Percentiles rank a stretch among this genome's conserved stretches.
These are phyloP conservation scores for Rhabdornis inornatus DNA, from an alignment of 2,113 vertebrate species.

Conservation along the genomic window DNA sequence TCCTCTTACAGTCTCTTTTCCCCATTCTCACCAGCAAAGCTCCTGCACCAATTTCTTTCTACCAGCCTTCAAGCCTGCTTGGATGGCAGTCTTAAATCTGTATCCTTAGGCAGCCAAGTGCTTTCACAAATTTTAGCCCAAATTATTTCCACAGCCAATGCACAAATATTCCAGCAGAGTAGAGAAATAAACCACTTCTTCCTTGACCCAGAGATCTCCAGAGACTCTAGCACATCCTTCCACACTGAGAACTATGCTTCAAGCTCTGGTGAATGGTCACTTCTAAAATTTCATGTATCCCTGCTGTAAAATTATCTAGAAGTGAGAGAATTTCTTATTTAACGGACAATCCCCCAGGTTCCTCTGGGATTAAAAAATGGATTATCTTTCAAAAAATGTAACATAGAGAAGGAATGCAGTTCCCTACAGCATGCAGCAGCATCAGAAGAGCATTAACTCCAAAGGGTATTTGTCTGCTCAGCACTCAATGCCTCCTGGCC, in stretches of 20 bases:
- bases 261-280: not conserved
- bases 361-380: not conserved
- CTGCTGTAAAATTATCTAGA: not conserved
- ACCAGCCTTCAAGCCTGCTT: not conserved
- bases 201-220: not conserved
- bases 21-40: not conserved
- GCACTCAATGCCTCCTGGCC: not conserved
- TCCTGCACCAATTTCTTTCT: not conserved
- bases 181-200: not conserved
- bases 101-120: not conserved
- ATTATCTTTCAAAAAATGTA: not conserved
- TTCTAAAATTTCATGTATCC: not conserved
- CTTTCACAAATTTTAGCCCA: not conserved
- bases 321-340: not conserved
- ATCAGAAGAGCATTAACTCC: not conserved
- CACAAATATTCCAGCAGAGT: not conserved
- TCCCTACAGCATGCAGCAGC: not conserved
- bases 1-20: not conserved
- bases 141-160: not conserved
- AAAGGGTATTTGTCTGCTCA: not conserved
- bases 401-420: accelerated
- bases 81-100: not conserved
- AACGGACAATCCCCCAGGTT: not conserved
- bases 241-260: not conserved
- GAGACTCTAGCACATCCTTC: not conserved